phyloP scores from a whole-genome alignment of 1,140 invertebrate species.

The Popillia japonica region DNA sequence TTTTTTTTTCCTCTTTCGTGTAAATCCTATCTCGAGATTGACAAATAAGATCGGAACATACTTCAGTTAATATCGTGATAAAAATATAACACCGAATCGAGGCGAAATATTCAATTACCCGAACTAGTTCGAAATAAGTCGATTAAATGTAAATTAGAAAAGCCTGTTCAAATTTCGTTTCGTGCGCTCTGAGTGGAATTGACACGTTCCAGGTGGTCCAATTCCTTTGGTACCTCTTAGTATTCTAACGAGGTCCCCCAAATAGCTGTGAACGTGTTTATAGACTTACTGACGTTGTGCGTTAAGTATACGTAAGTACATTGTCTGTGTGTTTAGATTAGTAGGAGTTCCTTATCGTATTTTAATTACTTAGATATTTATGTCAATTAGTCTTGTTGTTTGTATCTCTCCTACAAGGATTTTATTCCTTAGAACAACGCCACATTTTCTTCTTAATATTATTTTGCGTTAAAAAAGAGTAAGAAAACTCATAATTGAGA shows the following conservation, averaged over 20 bases:
- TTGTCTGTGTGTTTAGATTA: not conserved
- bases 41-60: not conserved
- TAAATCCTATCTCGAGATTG: not conserved
- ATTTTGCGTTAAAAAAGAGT: too few species aligned
- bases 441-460: too few species aligned
- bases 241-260: constrained; percentile 14
- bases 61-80: not conserved
- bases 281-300: not conserved
- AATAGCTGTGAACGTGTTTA: constrained; percentile 5
- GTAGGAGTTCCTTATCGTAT: not conserved
- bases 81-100: not conserved
- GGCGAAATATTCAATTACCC: constrained; percentile 6
- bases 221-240: constrained; percentile 4
- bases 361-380: not conserved
- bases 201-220: constrained; percentile 16
- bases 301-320: not conserved
- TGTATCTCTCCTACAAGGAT: not conserved
- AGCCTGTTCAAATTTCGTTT: constrained; percentile 2
- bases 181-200: constrained; percentile 9
- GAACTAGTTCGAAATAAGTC: constrained; percentile 4
- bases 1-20: constrained; percentile 35
- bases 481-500: too few species aligned
- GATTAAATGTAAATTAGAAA: constrained; percentile 3
- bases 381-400: not conserved
- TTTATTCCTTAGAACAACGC: not conserved